phyloP scores from a whole-genome alignment of 2,113 vertebrate species.

The Columba livia region DNA sequence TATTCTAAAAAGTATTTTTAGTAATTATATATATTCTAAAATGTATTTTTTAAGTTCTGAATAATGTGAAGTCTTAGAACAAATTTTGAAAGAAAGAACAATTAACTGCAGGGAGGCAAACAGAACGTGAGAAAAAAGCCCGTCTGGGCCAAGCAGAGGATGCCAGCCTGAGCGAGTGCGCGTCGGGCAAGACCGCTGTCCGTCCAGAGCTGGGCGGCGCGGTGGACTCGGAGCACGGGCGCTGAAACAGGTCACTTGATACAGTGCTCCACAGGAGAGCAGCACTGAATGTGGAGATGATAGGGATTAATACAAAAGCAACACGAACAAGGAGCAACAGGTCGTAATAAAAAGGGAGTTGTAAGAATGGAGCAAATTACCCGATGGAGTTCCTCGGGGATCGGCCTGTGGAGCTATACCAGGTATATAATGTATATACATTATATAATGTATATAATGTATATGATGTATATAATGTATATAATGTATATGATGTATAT shows the following conservation, averaged over 20 bases:
- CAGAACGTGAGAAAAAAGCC: not conserved
- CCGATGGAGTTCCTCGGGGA: rapidly evolving
- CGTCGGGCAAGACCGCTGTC: not conserved
- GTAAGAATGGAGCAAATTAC: not conserved
- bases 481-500: too few species aligned
- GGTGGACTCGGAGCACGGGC: not conserved
- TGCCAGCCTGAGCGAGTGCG: not conserved
- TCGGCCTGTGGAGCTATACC: not conserved
- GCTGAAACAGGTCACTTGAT: not conserved
- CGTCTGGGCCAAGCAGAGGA: not conserved
- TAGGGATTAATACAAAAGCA: not conserved
- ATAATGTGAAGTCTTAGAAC: not conserved
- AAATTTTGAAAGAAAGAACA: not conserved
- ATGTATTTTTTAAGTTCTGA: not conserved
- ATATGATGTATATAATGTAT: too few species aligned
- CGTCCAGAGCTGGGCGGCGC: too few species aligned
- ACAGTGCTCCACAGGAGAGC: not conserved
- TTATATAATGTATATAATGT: too few species aligned
- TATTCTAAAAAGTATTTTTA: not conserved
- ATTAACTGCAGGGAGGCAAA: not conserved
- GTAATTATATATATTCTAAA: not conserved
- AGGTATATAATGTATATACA: too few species aligned
- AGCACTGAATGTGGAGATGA: not conserved
- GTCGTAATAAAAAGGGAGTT: not conserved
- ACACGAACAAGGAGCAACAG: not conserved